A percentile compares a stretch with the other conserved stretches of the same genome.
Evolutionary conservation across 2,888 invertebrate genomes (phyloP).

Genomic region (Meloe dianella): DNA sequence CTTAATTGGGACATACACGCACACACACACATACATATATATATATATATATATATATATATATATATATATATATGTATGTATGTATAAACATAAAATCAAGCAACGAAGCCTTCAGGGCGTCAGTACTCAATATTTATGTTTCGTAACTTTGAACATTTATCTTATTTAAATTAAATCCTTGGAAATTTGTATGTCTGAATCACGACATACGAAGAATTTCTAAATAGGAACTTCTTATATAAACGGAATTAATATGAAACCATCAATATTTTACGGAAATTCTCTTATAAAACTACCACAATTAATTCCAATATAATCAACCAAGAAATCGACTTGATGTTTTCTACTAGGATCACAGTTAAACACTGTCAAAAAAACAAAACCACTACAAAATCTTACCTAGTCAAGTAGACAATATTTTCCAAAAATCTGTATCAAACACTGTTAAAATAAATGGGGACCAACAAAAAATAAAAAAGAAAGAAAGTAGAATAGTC

Average conservation of each 20-base stretch:
- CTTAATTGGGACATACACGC: neutral
- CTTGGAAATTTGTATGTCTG: neutral
- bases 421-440: neutral
- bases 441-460: no score
- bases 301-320: neutral
- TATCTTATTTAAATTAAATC: constrained; percentile 42
- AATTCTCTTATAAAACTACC: neutral
- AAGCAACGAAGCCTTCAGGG: neutral
- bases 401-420: neutral
- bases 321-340: no score
- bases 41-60: no score
- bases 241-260: neutral
- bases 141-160: constrained; percentile 40
- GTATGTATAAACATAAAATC: no score
- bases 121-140: constrained; percentile 34
- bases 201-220: neutral
- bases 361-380: no score
- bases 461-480: neutral
- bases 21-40: neutral
- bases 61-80: no score
- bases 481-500: constrained; percentile 9
- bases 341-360: no score
- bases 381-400: neutral
- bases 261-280: neutral
- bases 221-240: neutral